These are phyloP conservation scores for Semaprochilodus insignis DNA, from an alignment of 2,797 vertebrate genomes.

Conservation along the genomic window DNA sequence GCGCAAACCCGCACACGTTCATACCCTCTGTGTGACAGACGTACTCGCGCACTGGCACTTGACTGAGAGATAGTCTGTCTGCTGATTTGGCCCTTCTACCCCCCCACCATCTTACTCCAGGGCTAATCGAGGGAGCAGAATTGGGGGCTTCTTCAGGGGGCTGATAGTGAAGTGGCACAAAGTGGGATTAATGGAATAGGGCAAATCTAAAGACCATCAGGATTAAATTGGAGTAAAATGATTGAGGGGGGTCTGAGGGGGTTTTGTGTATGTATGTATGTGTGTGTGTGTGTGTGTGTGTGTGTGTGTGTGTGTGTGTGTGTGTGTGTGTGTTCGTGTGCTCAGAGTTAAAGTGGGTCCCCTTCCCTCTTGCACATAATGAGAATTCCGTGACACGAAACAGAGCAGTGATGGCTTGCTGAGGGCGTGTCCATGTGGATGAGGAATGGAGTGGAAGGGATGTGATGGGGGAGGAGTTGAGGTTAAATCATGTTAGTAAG, in stretches of 20 bases:
- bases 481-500: constrained; percentile 32
- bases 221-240: constrained; percentile 75
- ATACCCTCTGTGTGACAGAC: constrained; percentile 13
- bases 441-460: constrained; percentile 42
- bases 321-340: constrained; percentile 20
- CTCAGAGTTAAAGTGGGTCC: too few species aligned
- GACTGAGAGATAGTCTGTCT: constrained; percentile 26
- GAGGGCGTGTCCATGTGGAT: constrained; percentile 53
- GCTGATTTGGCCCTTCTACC: constrained; percentile 32
- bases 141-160: constrained; percentile 23
- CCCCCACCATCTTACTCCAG: constrained; percentile 24
- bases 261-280: too few species aligned
- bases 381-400: constrained; percentile 21
- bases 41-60: constrained; percentile 8
- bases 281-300: too few species aligned
- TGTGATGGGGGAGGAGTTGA: background rate
- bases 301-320: too few species aligned
- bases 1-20: constrained; percentile 1
- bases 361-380: background rate
- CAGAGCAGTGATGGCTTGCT: constrained; percentile 23
- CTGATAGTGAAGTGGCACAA: constrained; percentile 62
- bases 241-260: constrained; percentile 59
- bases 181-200: constrained; percentile 72
- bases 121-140: constrained; percentile 44
- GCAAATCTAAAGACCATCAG: constrained; percentile 69